Evolutionary conservation across 1,140 invertebrate genomes (phyloP).

Genomic region (Ptiloglossa arizonensis): DNA sequence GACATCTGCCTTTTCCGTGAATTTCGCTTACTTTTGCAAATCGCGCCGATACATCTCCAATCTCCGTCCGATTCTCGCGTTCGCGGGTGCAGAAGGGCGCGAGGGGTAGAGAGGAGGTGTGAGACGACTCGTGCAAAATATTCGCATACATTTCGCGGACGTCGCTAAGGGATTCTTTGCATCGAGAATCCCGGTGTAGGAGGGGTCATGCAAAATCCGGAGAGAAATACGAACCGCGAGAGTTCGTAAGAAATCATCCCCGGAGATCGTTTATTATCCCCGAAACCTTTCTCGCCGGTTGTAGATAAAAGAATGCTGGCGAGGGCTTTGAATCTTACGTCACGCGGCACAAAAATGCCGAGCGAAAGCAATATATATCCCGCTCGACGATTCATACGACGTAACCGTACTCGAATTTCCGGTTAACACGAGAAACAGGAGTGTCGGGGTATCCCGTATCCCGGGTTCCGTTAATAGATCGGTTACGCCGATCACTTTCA

Average conservation of each 20-base stretch:
- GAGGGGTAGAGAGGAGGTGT: no score
- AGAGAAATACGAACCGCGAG: neutral
- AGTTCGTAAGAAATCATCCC: neutral
- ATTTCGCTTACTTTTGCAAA: conserved; percentile 65
- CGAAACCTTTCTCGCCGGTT: neutral
- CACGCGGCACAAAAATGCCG: neutral
- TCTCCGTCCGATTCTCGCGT: conserved; percentile 33
- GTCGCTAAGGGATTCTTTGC: conserved; percentile 1
- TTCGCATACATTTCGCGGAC: conserved; percentile 58
- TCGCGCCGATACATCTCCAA: conserved; percentile 61
- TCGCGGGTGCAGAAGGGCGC: conserved; percentile 1
- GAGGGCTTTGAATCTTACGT: neutral
- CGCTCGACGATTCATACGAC: no score
- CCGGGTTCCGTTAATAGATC: no score
- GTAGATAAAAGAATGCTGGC: neutral
- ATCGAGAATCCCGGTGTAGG: neutral
- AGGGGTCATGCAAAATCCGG: neutral
- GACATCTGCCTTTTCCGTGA: conserved; percentile 60
- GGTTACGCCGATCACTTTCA: no score
- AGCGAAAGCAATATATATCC: neutral
- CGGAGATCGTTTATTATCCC: neutral
- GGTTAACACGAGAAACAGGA: no score
- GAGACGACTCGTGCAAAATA: conserved; percentile 51
- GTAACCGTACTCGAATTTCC: no score
- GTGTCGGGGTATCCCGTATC: no score